Evolutionary conservation across 2,888 invertebrate genomes (phyloP), one percentile per base, ranked within the genome.

Genomic region (Bombylius major): DNA sequence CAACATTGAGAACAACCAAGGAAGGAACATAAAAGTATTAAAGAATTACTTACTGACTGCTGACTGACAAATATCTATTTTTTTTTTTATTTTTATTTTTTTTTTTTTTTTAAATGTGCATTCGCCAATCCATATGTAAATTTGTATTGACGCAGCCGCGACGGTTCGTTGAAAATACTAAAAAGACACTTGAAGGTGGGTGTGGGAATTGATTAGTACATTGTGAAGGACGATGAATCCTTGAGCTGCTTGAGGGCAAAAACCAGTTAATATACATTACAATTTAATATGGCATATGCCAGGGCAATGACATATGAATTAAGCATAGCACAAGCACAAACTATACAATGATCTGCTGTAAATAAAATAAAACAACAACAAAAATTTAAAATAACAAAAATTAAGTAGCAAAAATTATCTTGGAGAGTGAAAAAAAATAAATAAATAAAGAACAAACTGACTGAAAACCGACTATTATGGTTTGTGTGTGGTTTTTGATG

Each of bases 261-360:
- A 50, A 50, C 50, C 48, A 53, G 42, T 53, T 47, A 48, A 46
- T 48, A 36, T 46, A 39, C 39, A 32, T 36, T 23, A 48, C 39
- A 53, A 53, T 48, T 53, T 48, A 48, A 32, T 12, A 36, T 53
- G 39, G 42, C 39, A n/a, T 36, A 12, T 53, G 53, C 53, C 44
- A n/a, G 8, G n/a, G 11, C 39, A 42, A 11, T 42, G 12, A 42
- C 39, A 23, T n/a, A n/a, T 23, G 23, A 23, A 23, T 23, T 23
- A 23, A 23, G 23, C 23, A 23, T 2, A 23, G 23, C 23, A 23
- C 23, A 23, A 23, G 23, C 23, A n/a, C n/a, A n/a, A n/a, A n/a
- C n/a, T n/a, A n/a, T 23, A 23, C 23, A 23, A 23, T 23, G 23
- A 23, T 23, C 3, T 23, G 23, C 23, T 3, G 23, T 23, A 23